Base-by-base conservation (phyloP, 2,113 vertebrate genomes). In the Solea solea region DNA sequence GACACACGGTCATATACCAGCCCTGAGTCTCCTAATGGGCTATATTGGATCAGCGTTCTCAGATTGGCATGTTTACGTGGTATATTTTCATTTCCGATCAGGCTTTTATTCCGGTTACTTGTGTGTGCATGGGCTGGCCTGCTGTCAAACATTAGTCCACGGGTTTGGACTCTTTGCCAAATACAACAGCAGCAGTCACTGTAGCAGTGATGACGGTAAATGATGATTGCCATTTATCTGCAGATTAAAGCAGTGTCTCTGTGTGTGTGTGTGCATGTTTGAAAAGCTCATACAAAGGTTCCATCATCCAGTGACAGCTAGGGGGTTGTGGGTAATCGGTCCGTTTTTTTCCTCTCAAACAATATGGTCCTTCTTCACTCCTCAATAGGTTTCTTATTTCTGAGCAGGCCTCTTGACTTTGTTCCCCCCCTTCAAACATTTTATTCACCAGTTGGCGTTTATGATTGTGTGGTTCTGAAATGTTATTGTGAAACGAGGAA, bases 321-420 rank as follows among this genome's bases (percentile, higher is more conserved):
- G 65, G n/a, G 79, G 72, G 55, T 79, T 90, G 70, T 84, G 74
- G 74, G 80, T 83, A 81, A 87, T 87, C 45, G 53, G 76, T 84
- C 75, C 8, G 64, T 82, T 82, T 80, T 54, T 80, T 21, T 21
- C 21, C 21, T 68, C 74, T 52, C 46, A 82, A 87, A 92, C 88
- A 92, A 92, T 89, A 84, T 86, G 6, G 81, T 87, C 86, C 78
- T 91, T 89, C 86, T 90, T 90, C 51, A 55, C 70, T 76, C 60
- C 67, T 92, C 78, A 90, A 88, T 82, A 69, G 85, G 70, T 83
- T 75, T 83, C 85, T 90, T 86, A 86, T 88, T 79, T 88, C 69
- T 68, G 59, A 60, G 64, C 28, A 49, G 73, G 48, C 81, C 65
- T 21, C 21, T 86, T 7, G 46, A 70, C 34, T 76, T 80, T 78